Evolutionary conservation across 2,888 invertebrate species (phyloP).

Genomic region (Cancer borealis): DNA sequence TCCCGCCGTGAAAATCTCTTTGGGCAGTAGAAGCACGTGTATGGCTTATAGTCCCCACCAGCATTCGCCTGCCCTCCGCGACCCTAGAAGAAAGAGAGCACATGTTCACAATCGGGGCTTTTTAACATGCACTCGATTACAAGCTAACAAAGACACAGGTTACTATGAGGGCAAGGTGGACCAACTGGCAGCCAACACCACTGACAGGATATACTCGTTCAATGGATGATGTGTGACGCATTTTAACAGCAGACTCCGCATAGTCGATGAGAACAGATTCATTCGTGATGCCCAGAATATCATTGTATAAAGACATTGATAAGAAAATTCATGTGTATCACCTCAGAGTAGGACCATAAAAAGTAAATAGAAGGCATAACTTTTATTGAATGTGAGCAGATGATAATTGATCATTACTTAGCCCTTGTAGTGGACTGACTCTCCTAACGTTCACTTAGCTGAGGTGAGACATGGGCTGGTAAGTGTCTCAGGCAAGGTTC

Average conservation of each 20-base stretch:
- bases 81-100: constrained; percentile 75
- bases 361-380: neutral
- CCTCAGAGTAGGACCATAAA: neutral
- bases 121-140: constrained; percentile 57
- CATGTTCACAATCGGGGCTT: constrained; percentile 66
- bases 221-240: neutral
- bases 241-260: neutral
- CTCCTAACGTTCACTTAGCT: neutral
- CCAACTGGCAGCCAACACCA: neutral
- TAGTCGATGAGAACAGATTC: neutral
- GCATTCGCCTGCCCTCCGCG: constrained; percentile 73
- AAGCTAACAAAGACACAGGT: constrained; percentile 27
- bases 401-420: neutral
- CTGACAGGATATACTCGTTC: neutral
- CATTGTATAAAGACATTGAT: neutral
- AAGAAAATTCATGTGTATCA: neutral
- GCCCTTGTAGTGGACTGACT: neutral
- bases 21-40: constrained; percentile 70
- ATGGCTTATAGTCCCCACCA: constrained; percentile 71
- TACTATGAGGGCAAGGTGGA: constrained; percentile 29
- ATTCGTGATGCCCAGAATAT: neutral
- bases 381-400: neutral
- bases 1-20: constrained; percentile 73
- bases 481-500: neutral
- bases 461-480: neutral